phyloP scores from a whole-genome alignment of 2,888 invertebrate genomes.

The Drosophila kambysellisi region DNA sequence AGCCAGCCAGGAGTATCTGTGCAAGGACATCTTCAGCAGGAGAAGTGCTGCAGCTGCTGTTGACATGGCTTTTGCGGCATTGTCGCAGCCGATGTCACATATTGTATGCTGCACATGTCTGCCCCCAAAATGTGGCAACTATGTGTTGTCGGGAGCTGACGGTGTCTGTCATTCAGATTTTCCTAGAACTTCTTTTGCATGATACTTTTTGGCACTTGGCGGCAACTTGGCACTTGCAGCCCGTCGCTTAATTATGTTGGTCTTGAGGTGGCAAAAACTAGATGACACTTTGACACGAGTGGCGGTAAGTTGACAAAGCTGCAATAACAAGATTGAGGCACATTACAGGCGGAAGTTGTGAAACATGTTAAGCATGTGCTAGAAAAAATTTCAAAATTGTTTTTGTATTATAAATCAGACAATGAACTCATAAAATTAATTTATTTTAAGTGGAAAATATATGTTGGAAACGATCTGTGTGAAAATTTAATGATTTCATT shows the following conservation, averaged over 20 bases:
- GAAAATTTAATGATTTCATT: not conserved
- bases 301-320: slow-evolving; percentile 48
- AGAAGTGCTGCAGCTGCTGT: slow-evolving; percentile 58
- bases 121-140: slow-evolving; percentile 21
- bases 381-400: slow-evolving; percentile 13
- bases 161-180: slow-evolving; percentile 70
- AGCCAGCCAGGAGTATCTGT: slow-evolving; percentile 29
- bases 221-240: slow-evolving; percentile 55
- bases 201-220: slow-evolving; percentile 60
- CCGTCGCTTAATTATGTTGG: slow-evolving; percentile 70
- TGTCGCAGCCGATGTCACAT: slow-evolving; percentile 76
- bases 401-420: not conserved
- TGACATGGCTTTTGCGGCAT: slow-evolving; percentile 72
- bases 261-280: slow-evolving; percentile 51
- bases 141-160: slow-evolving; percentile 58
- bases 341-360: not conserved
- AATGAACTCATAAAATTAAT: not conserved
- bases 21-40: slow-evolving; percentile 18
- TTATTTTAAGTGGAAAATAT: not conserved
- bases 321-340: slow-evolving; percentile 1
- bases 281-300: slow-evolving; percentile 63
- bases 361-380: slow-evolving; percentile 5
- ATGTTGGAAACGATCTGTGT: not conserved
- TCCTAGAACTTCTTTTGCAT: slow-evolving; percentile 55
- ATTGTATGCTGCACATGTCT: slow-evolving; percentile 59